A percentile compares a stretch with the other conserved stretches of the same genome.
Conservation (phyloP, 2,797 vertebrate species). For the Lerista edwardsae region DNA sequence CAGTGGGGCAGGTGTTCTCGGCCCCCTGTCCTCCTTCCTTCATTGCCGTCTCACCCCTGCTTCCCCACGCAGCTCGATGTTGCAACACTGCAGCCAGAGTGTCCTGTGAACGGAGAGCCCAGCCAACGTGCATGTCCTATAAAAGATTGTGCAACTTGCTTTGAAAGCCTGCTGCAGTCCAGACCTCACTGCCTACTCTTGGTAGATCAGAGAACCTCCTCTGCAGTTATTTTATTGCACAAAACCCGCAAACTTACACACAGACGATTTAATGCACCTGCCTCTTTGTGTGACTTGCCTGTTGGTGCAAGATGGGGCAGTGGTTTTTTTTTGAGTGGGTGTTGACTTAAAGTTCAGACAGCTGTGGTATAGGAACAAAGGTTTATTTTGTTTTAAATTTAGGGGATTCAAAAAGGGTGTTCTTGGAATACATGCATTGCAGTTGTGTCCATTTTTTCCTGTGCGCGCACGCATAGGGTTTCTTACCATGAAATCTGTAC, state of each 20-base stretch:
- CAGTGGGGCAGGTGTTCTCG: neutral
- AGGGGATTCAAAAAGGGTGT: too few species aligned
- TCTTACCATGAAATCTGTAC: neutral
- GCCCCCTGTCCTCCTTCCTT: neutral
- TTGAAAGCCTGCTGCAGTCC: neutral
- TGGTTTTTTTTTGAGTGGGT: neutral
- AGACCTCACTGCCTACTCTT: too few species aligned
- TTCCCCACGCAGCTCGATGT: neutral
- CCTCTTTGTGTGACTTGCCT: neutral
- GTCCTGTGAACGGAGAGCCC: neutral
- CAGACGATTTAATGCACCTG: too few species aligned
- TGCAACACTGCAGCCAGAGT: too few species aligned
- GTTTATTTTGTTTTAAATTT: neutral
- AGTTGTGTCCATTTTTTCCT: neutral
- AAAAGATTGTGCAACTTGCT: neutral
- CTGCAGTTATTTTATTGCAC: too few species aligned
- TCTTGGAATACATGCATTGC: neutral
- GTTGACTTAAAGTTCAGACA: neutral
- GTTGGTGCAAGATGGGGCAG: too few species aligned
- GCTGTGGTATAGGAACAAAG: neutral
- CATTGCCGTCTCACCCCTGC: neutral
- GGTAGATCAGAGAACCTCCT: neutral
- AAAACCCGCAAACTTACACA: too few species aligned
- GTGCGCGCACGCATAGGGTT: too few species aligned
- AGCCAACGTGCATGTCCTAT: too few species aligned